These are phyloP conservation scores for Sylvia atricapilla DNA, from an alignment of 2,113 vertebrate species.

Conservation along the genomic window DNA sequence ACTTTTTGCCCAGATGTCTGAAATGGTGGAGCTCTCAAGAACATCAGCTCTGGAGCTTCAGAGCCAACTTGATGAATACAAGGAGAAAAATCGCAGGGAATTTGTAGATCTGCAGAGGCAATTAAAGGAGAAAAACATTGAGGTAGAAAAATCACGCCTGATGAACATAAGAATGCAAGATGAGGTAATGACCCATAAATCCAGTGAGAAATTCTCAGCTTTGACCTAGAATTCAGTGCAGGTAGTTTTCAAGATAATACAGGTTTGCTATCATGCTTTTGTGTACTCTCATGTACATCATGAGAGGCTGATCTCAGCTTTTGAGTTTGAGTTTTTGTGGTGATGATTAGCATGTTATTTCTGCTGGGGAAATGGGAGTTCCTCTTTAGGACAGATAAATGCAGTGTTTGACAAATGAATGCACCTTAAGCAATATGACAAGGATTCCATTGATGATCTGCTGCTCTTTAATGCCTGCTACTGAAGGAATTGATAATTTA, in stretches of 20 bases:
- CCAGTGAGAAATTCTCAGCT: background rate
- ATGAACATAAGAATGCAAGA: constrained; percentile 80
- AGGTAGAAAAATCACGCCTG: constrained; percentile 82
- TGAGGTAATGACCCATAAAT: constrained; percentile 77
- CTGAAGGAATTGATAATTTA: background rate
- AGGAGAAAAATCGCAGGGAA: constrained; percentile 88
- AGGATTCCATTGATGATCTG: background rate
- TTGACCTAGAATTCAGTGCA: background rate
- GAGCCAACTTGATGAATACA: constrained; percentile 91
- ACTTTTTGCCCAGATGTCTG: constrained; percentile 81
- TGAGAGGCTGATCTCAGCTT: background rate
- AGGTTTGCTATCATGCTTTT: background rate
- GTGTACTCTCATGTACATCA: background rate
- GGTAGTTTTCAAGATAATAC: background rate
- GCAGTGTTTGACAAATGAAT: background rate
- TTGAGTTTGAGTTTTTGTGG: background rate
- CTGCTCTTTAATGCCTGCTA: background rate
- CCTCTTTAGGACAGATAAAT: background rate
- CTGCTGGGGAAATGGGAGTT: background rate
- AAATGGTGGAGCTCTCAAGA: constrained; percentile 84
- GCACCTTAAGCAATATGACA: background rate
- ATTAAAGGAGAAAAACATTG: constrained; percentile 84
- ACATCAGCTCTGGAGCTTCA: constrained; percentile 86
- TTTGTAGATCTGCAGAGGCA: constrained; percentile 84
- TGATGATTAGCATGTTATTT: background rate